Conservation (phyloP, 2,113 vertebrate species). For the Hucho hucho region DNA sequence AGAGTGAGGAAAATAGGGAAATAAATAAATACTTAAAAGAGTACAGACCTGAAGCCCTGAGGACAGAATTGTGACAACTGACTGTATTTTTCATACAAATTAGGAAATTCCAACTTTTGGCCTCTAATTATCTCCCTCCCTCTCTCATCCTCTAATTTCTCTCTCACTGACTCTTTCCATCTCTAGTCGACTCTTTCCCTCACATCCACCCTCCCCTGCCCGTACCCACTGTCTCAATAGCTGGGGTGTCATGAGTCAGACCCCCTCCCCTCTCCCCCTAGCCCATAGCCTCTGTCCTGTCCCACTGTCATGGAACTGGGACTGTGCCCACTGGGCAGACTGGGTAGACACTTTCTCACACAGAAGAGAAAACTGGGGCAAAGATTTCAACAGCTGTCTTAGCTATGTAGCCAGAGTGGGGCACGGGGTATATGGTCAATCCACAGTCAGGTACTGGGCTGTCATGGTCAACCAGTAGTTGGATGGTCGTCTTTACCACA, state of each 20-base stretch:
- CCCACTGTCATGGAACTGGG: conserved; percentile 1
- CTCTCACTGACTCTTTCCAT: conserved; percentile 20
- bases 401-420: neutral
- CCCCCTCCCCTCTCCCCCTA: conserved; percentile 6
- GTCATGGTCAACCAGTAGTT: neutral
- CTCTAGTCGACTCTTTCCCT: conserved; percentile 12
- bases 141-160: conserved; percentile 47
- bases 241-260: conserved; percentile 11
- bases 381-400: neutral
- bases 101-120: conserved; percentile 32
- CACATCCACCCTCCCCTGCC: conserved; percentile 41
- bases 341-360: conserved; percentile 3
- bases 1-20: neutral
- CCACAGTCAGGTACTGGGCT: neutral
- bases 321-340: conserved; percentile 16
- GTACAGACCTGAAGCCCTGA: conserved; percentile 19
- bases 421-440: neutral
- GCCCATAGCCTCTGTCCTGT: neutral
- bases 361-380: neutral
- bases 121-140: conserved; percentile 43
- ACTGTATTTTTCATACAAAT: conserved; percentile 34
- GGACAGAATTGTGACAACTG: conserved; percentile 15
- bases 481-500: too few species aligned
- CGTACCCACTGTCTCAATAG: conserved; percentile 3
- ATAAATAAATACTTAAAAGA: neutral